Base-by-base conservation (phyloP, 2,113 vertebrate species). In the Prunella himalayana region DNA sequence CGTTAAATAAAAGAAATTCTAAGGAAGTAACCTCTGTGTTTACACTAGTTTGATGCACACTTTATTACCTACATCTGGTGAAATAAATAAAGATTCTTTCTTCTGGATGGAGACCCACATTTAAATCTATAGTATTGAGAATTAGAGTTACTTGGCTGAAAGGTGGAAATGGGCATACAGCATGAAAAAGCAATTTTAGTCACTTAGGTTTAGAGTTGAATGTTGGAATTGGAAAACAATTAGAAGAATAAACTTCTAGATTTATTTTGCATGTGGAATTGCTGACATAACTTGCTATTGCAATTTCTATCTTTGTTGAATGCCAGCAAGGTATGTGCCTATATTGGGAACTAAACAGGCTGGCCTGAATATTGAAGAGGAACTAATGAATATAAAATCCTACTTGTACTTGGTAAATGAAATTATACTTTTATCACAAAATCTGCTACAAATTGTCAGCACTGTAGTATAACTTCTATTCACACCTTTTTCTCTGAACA, bases 81-180 rank as follows among this genome's bases (percentile, higher is more conserved):
- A 11, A 70, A 79, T 3, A 33, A 28, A 72, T 20, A 56, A 77
- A 65, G 56, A 44, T 27, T 57, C 11, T 56, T 66, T 57, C 11
- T 89, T 18, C 51, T 75, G 30, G 8, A 16, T 70, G 6, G 25
- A 78, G 12, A 71, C 1, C 39, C 3, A 0, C 17, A 54, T 57
- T 61, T 65, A 77, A 81, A 70, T 31, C 8, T 13, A 82, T 22
- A 7, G 5, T 44, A 18, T 10, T 63, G 13, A 0, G 0, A 57
- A 76, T 39, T 44, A 69, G 10, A 63, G 39, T 49, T 22, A 5
- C 10, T 65, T 73, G 35, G 8, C 9, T 69, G 17, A 49, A 23
- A 82, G 63, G 8, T 53, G 7, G 33, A 90, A 82, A 86, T 3
- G 50, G 25, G 4, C 5, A 70, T 17, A 61, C 0, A 1, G 10